Conservation (phyloP, 2,797 vertebrate species). For the Lacerta agilis region DNA sequence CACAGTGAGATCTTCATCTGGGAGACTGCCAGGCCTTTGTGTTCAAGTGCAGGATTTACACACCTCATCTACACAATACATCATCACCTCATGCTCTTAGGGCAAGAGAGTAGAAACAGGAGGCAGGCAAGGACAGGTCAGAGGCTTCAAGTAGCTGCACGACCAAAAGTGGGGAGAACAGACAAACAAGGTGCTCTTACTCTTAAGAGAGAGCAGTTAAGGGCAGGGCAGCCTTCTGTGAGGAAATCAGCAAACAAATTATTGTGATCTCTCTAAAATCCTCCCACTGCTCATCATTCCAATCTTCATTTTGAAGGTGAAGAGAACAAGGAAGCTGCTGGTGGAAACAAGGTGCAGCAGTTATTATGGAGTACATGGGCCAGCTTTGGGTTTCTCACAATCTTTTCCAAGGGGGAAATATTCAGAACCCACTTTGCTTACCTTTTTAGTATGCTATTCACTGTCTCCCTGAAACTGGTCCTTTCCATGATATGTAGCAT, state of each 20-base stretch:
- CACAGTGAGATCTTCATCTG: background rate
- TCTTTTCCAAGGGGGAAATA: background rate
- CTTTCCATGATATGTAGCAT: background rate
- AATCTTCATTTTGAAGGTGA: background rate
- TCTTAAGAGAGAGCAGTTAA: background rate
- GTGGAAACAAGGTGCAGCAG: background rate
- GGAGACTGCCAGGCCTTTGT: background rate
- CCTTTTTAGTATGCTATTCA: background rate
- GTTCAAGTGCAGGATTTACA: background rate
- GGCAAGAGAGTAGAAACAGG: background rate
- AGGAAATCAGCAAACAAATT: background rate
- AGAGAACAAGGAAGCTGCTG: background rate
- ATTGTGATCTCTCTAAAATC: background rate
- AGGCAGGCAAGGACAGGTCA: slow-evolving; percentile 5
- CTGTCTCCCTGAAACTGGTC: background rate
- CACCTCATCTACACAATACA: background rate
- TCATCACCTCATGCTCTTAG: background rate
- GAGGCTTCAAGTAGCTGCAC: background rate
- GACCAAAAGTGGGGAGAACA: background rate
- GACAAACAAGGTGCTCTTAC: background rate
- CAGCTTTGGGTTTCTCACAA: background rate
- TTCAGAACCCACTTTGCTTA: background rate
- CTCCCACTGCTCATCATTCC: background rate
- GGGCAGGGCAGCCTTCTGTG: background rate
- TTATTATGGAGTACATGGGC: background rate